Evolutionary conservation across 2,113 vertebrate genomes (phyloP).

Genomic region (Motacilla alba): DNA sequence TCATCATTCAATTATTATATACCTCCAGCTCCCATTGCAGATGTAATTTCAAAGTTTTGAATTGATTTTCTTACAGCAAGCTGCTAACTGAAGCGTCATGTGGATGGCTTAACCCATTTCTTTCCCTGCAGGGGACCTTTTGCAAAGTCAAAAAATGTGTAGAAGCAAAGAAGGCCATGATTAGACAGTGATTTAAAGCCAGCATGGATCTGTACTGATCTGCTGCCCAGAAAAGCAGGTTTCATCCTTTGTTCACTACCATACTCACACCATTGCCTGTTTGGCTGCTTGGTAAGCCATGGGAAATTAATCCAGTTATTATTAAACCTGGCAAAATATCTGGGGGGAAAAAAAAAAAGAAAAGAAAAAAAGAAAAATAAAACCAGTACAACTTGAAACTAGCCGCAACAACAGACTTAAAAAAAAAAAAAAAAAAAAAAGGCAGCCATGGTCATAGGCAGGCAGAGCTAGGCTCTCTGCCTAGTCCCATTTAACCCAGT

Average conservation of each 20-base stretch:
- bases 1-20: neutral
- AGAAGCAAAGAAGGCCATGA: neutral
- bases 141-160: neutral
- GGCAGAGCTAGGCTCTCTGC: neutral
- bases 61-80: neutral
- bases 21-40: neutral
- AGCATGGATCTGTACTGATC: neutral
- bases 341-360: neutral
- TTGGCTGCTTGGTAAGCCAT: neutral
- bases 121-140: neutral
- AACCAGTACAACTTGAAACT: neutral
- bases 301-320: neutral
- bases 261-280: neutral
- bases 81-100: neutral
- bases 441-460: neutral
- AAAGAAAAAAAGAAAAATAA: neutral
- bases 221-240: neutral
- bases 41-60: neutral
- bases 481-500: neutral
- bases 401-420: neutral
- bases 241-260: neutral
- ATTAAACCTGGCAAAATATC: neutral
- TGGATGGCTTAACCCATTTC: neutral
- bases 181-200: neutral
- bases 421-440: neutral